Conservation (phyloP, 2,797 vertebrate genomes). For the Lemur catta region DNA sequence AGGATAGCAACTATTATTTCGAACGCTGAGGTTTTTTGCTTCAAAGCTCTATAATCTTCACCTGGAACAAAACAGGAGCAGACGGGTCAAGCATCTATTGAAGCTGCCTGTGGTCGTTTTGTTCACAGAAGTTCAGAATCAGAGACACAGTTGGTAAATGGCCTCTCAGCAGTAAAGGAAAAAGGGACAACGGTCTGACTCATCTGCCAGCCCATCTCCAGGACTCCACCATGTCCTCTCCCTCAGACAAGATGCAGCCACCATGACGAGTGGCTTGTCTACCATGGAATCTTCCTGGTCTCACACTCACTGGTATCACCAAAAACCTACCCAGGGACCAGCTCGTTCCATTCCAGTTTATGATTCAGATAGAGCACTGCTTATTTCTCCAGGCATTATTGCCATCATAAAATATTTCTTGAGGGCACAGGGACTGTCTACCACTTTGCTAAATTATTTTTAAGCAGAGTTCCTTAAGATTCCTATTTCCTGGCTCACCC, state of each 20-base stretch:
- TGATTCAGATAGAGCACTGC: neutral
- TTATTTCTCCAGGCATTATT: neutral
- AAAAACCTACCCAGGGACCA: neutral
- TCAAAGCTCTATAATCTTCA: neutral
- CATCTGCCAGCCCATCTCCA: neutral
- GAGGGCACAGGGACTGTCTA: neutral
- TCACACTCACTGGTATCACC: neutral
- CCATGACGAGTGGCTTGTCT: fast-evolving
- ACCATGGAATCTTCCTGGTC: neutral
- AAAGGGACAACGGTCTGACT: neutral
- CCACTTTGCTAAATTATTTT: neutral
- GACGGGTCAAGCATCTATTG: neutral
- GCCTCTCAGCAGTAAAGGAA: neutral
- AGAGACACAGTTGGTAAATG: neutral
- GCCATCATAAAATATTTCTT: neutral
- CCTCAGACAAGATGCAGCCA: fast-evolving
- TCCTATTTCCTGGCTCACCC: neutral
- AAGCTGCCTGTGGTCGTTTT: neutral
- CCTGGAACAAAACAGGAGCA: neutral
- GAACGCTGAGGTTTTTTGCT: neutral
- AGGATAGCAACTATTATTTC: neutral
- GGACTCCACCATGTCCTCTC: too few species aligned
- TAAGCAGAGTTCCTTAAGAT: neutral
- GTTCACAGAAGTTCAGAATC: neutral
- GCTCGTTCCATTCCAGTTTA: neutral